Base-by-base conservation (phyloP, 1,140 invertebrate species). In the Saccostrea cuccullata region DNA sequence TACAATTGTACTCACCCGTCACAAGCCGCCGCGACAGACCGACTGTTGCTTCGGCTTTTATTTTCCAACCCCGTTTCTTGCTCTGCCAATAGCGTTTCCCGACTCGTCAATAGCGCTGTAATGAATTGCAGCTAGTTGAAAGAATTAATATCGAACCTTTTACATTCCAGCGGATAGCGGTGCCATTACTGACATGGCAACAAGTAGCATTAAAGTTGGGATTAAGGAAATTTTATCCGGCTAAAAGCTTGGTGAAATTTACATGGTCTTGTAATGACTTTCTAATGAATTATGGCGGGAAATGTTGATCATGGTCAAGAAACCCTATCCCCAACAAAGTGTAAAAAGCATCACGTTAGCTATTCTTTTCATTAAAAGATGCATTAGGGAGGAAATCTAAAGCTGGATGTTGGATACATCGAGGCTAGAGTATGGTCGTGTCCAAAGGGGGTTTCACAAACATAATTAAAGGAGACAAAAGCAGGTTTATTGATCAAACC, bases 141-240 rank as follows among this genome's bases (percentile, higher is more conserved):
- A 77, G 70, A 77, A 77, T 77, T 77, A 77, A 77, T 77, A 77
- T 77, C 70, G 70, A 77, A 77, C 70, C 70, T 77, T 77, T 77
- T 77, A 77, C 70, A 77, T 77, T 77, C 70, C 70, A 77, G 70
- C 70, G 70, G 70, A 77, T 77, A 77, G 70, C 26, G 70, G 70
- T 77, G 70, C 70, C 70, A 77, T 77, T 77, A 77, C 70, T 26
- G 12, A 77, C 70, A 77, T 77, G 70, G 70, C 70, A 77, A 77
- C 70, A 77, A 77, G 70, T 77, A 26, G 70, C 26, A 77, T 77
- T 30, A 77, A 77, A 77, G 70, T 77, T 26, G 70, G 70, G 26
- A 77, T 77, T 77, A 77, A 77, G 70, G 70, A 77, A 77, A 77
- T 77, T 77, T 77, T 77, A 77, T 77, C 70, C 70, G 70, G 70